Conservation (phyloP, 2,888 invertebrate species). For the Creontiades dilutus region DNA sequence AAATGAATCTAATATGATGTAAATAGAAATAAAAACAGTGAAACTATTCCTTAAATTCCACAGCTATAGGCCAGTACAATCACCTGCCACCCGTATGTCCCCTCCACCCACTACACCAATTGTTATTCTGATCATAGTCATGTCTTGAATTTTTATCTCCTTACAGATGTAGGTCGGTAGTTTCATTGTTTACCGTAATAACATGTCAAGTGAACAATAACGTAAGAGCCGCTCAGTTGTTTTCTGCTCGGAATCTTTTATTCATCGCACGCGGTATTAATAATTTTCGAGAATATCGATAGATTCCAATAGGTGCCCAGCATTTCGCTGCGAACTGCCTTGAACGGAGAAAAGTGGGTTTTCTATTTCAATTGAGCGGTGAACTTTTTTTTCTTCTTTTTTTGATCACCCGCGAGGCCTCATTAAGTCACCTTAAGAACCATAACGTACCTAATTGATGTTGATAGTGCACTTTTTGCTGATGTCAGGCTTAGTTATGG, state of each 20-base stretch:
- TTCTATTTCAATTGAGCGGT: too few relatives aligned
- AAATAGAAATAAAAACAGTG: background rate
- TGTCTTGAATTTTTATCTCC: constrained; percentile 20
- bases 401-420: too few relatives aligned
- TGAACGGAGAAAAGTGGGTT: too few relatives aligned
- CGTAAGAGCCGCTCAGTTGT: background rate
- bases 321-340: too few relatives aligned
- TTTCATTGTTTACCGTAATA: background rate
- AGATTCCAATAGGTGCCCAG: too few relatives aligned
- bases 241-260: background rate
- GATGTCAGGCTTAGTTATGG: too few relatives aligned
- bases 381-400: too few relatives aligned
- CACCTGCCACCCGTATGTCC: background rate
- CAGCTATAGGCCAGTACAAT: background rate
- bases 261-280: background rate
- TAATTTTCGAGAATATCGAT: too few relatives aligned
- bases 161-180: background rate
- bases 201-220: background rate
- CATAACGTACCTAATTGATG: too few relatives aligned
- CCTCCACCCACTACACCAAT: background rate
- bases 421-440: too few relatives aligned
- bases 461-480: too few relatives aligned
- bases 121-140: background rate
- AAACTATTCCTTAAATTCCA: background rate
- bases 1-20: too few relatives aligned